A percentile compares a stretch with the other conserved stretches of the same genome.
phyloP scores from a whole-genome alignment of 2,113 vertebrate genomes.

The Hippoglossus stenolepis region DNA sequence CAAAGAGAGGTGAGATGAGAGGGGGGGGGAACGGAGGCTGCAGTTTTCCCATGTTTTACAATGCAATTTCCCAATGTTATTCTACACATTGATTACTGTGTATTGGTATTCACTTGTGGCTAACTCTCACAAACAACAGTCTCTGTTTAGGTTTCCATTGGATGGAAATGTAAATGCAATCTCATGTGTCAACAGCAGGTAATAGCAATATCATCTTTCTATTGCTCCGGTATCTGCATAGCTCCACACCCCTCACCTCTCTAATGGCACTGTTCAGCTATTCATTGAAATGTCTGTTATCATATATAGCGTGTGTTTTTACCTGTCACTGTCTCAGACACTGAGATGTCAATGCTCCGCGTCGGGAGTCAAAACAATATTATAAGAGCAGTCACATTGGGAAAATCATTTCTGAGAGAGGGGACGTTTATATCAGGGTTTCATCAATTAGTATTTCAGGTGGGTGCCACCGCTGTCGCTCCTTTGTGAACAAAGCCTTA shows the following conservation, averaged over 20 bases:
- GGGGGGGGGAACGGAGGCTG: neutral
- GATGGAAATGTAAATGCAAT: constrained; percentile 79
- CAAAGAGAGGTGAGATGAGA: constrained; percentile 42
- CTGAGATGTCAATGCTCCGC: constrained; percentile 23
- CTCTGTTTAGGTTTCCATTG: constrained; percentile 69
- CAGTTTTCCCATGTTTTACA: constrained; percentile 55
- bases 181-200: constrained; percentile 73
- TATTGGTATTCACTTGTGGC: constrained; percentile 59
- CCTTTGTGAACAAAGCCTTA: too few relatives aligned
- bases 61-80: constrained; percentile 54
- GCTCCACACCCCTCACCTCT: constrained; percentile 61
- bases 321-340: constrained; percentile 70
- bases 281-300: constrained; percentile 82
- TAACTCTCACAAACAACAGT: constrained; percentile 64
- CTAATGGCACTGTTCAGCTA: constrained; percentile 80
- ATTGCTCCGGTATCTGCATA: constrained; percentile 75
- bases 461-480: neutral
- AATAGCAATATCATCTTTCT: constrained; percentile 81
- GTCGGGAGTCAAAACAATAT: constrained; percentile 68
- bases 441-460: constrained; percentile 61
- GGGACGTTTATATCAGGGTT: constrained; percentile 41
- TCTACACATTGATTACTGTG: constrained; percentile 65
- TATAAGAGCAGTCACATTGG: constrained; percentile 52
- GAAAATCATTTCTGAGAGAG: constrained; percentile 44
- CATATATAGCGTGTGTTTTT: constrained; percentile 76